These are phyloP conservation scores for Hybognathus amarus DNA, from an alignment of 2,797 vertebrate genomes.

Conservation along the genomic window DNA sequence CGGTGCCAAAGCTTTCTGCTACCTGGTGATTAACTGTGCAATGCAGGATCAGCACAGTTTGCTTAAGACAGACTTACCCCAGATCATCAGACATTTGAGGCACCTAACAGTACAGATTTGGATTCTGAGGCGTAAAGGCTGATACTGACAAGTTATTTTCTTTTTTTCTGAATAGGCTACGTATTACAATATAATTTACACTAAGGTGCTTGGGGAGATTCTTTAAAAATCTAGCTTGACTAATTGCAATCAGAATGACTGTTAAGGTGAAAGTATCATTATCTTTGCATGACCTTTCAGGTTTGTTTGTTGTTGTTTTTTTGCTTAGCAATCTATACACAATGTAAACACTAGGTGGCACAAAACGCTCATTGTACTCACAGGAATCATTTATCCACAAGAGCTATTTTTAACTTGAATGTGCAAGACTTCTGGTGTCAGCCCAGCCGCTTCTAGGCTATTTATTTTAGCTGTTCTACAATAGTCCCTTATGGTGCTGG, in stretches of 20 bases:
- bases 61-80: slow-evolving; percentile 49
- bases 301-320: background rate
- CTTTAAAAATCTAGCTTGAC: slow-evolving; percentile 52
- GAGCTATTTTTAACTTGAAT: background rate
- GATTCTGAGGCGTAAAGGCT: background rate
- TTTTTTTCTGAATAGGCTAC: background rate
- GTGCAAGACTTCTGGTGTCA: background rate
- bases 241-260: slow-evolving; percentile 73
- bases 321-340: too few species aligned
- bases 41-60: slow-evolving; percentile 38
- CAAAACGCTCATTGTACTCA: slow-evolving; percentile 59
- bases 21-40: slow-evolving; percentile 57
- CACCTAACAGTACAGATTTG: background rate
- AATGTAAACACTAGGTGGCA: slow-evolving; percentile 75
- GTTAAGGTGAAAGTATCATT: slow-evolving; percentile 50
- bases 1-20: slow-evolving; percentile 53
- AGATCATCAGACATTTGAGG: slow-evolving; percentile 4
- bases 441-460: background rate
- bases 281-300: background rate
- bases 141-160: background rate
- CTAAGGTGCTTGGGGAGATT: too few species aligned
- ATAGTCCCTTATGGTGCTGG: background rate
- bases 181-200: background rate
- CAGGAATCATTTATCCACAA: background rate
- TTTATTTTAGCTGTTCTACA: background rate